phyloP scores from a whole-genome alignment of 1,140 invertebrate species.

The Cherax destructor region DNA sequence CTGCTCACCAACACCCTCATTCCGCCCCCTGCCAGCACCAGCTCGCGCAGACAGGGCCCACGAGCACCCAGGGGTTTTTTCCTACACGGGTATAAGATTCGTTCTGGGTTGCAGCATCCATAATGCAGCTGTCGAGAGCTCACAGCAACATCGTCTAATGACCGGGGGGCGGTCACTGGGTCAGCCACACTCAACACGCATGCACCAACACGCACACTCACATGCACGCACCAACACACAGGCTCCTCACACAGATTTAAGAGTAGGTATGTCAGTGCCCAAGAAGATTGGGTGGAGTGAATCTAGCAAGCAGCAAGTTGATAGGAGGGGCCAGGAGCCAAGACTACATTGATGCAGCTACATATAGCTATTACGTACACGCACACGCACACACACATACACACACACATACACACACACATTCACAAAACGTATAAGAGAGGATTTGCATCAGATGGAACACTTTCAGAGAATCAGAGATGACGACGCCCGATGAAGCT shows the following conservation, averaged over 20 bases:
- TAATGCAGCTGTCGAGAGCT: conserved; percentile 55
- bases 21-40: background rate
- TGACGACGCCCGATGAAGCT: too few species aligned
- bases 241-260: background rate
- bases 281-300: too few species aligned
- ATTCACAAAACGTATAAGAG: too few species aligned
- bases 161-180: background rate
- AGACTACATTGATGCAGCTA: too few species aligned
- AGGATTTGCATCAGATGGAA: too few species aligned
- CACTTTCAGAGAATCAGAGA: too few species aligned
- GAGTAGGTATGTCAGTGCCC: too few species aligned
- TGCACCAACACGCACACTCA: background rate
- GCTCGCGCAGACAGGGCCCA: background rate
- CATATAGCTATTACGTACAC: too few species aligned
- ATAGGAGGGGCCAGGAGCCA: too few species aligned
- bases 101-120: conserved; percentile 47
- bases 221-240: background rate
- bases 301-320: too few species aligned
- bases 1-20: background rate
- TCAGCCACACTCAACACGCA: background rate
- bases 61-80: background rate
- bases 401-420: too few species aligned
- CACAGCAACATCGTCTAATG: conserved; percentile 49
- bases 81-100: conserved; percentile 37
- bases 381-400: too few species aligned